Conservation (phyloP, 2,113 vertebrate genomes). For the Tinamus guttatus region DNA sequence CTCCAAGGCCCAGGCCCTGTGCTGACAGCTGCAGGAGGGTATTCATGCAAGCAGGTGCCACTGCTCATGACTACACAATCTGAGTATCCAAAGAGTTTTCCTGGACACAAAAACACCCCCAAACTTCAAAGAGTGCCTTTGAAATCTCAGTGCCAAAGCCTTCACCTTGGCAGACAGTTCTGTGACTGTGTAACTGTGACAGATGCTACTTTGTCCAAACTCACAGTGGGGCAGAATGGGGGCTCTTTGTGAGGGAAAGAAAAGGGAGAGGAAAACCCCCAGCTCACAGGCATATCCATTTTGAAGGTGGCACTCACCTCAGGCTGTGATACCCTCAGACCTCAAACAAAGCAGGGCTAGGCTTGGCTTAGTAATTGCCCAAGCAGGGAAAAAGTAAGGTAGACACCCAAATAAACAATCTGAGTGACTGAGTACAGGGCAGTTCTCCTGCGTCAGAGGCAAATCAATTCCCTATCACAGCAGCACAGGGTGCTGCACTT, state of each 20-base stretch:
- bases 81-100: not conserved
- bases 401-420: not conserved
- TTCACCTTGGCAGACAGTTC: not conserved
- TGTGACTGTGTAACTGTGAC: not conserved
- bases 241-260: not conserved
- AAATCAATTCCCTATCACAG: conserved; percentile 30
- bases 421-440: not conserved
- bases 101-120: not conserved
- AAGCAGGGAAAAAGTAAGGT: not conserved
- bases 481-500: not conserved
- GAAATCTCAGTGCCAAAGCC: not conserved
- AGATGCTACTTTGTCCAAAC: conserved; percentile 3
- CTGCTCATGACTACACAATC: not conserved
- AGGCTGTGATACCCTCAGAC: not conserved
- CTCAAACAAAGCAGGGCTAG: conserved; percentile 7
- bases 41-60: not conserved
- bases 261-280: not conserved
- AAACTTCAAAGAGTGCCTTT: conserved; percentile 37
- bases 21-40: not conserved
- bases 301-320: not conserved
- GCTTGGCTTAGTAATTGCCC: not conserved
- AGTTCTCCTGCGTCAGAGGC: not conserved
- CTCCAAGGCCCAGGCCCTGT: not conserved
- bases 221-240: not conserved
- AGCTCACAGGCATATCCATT: not conserved